Base-by-base conservation (phyloP, 1,140 invertebrate species). In the Pseudomyrmex concolor region DNA sequence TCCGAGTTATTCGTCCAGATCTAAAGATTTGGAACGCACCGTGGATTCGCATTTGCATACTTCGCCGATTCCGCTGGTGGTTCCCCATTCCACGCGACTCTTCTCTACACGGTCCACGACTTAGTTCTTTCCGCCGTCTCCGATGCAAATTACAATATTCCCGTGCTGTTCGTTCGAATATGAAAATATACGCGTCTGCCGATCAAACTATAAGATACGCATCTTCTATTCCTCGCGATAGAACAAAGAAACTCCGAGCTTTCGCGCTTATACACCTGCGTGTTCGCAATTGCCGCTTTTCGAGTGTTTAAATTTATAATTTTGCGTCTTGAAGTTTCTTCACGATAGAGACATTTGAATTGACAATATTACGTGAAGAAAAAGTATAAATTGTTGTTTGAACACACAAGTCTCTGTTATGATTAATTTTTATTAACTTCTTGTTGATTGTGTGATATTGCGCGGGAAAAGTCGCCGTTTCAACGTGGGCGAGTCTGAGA, bases 141-240 rank as follows among this genome's bases (percentile, higher is more conserved):
- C 87, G 71, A 94, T 94, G 93, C 91, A 94, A 93, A 94, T 94
- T 94, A 92, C 93, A 94, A 94, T 94, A 94, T 94, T 94, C 91
- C 92, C 91, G 87, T 85, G 90, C 84, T 86, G 80, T 90, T 93
- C 90, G 89, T 91, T 92, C 89, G 91, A 90, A 92, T 92, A 91
- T 89, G 92, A 94, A 93, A 93, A 94, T 94, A 91, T 94, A 94
- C 92, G 91, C 89, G 89, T 87, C 85, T 91, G 64, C 84, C 84
- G 89, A 93, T 93, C 88, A 91, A 93, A 94, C 34, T 34, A 92
- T 92, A 92, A 87, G 87, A 90, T 66, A 66, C 45, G 45, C 73
- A 9, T 80, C 50, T 13, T 55, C 71, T 70, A 62, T 59, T 15
- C 59, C 59, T 12, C 48, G 8, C 19, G 7, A 7, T 9, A 12